phyloP scores from a whole-genome alignment of 2,113 vertebrate species.

The Proterorhinus semilunaris region DNA sequence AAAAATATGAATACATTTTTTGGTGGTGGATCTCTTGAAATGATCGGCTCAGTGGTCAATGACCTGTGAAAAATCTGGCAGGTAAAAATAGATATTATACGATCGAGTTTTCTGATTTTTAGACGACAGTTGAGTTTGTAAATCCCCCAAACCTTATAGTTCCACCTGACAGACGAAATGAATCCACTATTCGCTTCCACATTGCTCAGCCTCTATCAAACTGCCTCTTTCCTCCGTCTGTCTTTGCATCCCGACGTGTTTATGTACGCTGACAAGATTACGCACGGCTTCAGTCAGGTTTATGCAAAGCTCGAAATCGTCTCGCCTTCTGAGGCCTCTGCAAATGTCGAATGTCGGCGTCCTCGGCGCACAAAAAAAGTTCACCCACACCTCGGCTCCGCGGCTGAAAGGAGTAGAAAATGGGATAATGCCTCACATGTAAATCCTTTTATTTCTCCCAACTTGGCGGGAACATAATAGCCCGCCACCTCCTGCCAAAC shows the following conservation, averaged over 20 bases:
- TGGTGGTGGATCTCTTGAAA: too few species aligned
- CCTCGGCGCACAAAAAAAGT: not conserved
- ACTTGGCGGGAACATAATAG: slow-evolving; percentile 15
- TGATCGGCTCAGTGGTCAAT: too few species aligned
- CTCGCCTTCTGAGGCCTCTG: slow-evolving; percentile 6
- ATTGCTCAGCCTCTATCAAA: too few species aligned
- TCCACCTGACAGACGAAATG: too few species aligned
- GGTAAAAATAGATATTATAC: too few species aligned
- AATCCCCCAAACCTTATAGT: too few species aligned
- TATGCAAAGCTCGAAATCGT: slow-evolving; percentile 21
- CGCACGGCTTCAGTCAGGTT: not conserved
- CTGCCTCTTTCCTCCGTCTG: not conserved
- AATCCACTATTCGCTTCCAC: too few species aligned
- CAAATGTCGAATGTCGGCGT: slow-evolving; percentile 8
- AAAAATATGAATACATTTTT: too few species aligned
- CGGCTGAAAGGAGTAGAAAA: not conserved
- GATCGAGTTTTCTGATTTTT: too few species aligned
- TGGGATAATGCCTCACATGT: not conserved
- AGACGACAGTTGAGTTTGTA: too few species aligned
- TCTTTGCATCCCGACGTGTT: slow-evolving; percentile 11
- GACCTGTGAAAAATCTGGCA: too few species aligned
- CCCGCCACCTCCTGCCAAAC: slow-evolving; percentile 20
- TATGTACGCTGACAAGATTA: slow-evolving; percentile 11
- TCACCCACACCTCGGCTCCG: not conserved
- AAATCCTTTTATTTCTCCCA: not conserved